Evolutionary conservation across 2,113 vertebrate species (phyloP), one percentile per base, ranked within the genome.

Genomic region (Ophiodon elongatus): DNA sequence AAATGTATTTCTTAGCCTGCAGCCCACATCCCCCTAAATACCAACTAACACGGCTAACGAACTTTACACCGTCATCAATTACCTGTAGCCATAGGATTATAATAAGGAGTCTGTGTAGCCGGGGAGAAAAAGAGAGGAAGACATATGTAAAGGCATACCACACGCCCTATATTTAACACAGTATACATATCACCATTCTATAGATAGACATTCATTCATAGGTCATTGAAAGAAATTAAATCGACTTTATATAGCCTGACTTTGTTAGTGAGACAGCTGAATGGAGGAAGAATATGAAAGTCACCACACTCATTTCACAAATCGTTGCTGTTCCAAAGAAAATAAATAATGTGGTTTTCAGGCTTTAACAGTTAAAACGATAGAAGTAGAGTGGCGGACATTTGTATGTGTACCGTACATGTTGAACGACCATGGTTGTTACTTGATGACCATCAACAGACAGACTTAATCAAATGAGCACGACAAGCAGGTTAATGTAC

Each of bases 41-140:
- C 84, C 88, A 92, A 80, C 93, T 92, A 87, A 91, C 85, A 80
- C 52, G 65, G 56, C 73, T 89, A 90, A 92, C 91, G 85, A 93
- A 92, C 89, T 91, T 94, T 85, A 92, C 80, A 88, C 76, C 11
- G 54, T 27, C 84, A 84, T 92, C 92, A 91, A 90, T 92, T 90
- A 92, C 89, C 80, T 80, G 86, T 23, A 72, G 82, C 73, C 60
- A 52, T 68, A 1, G n/a, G 66, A 52, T 69, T 70, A 82, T 72
- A 90, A 81, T 62, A n/a, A n/a, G 25, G 57, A 66, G 50, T 31
- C 19, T 52, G 70, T 25, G 73, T 14, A 41, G 59, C 2, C 4
- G 31, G 33, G 15, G 37, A 54, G 54, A 6, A 25, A n/a, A 37
- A 35, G n/a, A 37, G 31, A 43, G 52, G 17, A 23, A n/a, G 72